Evolutionary conservation across 1,140 invertebrate genomes (phyloP), one percentile per base, ranked within the genome.

Genomic region (Planococcus citri): DNA sequence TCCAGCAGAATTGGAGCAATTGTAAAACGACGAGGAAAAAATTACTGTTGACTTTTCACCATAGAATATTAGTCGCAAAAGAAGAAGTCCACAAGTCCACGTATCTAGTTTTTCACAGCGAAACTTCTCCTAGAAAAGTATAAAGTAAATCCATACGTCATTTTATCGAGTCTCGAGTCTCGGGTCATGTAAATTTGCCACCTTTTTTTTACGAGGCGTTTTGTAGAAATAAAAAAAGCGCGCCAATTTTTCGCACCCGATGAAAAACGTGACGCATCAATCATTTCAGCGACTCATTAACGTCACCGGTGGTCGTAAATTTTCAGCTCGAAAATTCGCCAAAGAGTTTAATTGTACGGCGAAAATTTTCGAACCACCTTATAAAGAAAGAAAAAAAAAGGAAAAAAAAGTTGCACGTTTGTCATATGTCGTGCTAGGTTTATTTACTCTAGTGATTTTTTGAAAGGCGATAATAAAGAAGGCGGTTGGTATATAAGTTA

Each of bases 361-460:
- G 41, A 51, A 51, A n/a, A 51, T 51, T 51, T 51, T 51, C 41
- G 41, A 51, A 51, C 17, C 41, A 51, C 41, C 41, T 51, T 51
- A 51, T 51, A 51, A 51, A n/a, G n/a, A n/a, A n/a, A n/a, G n/a
- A n/a, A n/a, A n/a, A n/a, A n/a, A n/a, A n/a, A n/a, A n/a, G n/a
- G n/a, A n/a, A n/a, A n/a, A n/a, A 51, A 51, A 51, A 51, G 41
- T 51, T 20, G 41, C 41, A 20, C 41, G 41, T 51, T 51, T 51
- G 41, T 51, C 41, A 51, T 51, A 51, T 51, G 41, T 51, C 41
- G 41, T 51, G 41, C 41, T 20, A 2, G n/a, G 41, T 51, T 51
- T 51, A 51, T 51, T 51, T 51, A 51, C 41, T 51, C 41, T 51
- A 51, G 41, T 51, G 41, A 51, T 51, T 51, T 51, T 51, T 51